A percentile compares a stretch with the other conserved stretches of the same genome.
Evolutionary conservation across 2,888 invertebrate species (phyloP).

Genomic region (Disparrhopalites patrizii): DNA sequence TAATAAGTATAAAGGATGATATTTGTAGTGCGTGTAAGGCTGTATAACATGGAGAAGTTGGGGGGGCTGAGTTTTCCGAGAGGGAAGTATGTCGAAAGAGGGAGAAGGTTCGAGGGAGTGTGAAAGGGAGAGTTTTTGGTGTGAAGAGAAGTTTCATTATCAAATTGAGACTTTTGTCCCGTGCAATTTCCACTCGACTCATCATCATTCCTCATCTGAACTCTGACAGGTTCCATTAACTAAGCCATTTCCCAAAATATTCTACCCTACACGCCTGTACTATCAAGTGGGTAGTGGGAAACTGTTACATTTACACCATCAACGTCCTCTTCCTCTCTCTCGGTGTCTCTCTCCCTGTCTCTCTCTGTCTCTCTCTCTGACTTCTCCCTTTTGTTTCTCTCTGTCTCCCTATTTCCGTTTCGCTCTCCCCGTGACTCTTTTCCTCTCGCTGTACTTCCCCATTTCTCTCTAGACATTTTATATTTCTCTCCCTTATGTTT

Average conservation of each 20-base stretch:
- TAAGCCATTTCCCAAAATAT: conserved; percentile 38
- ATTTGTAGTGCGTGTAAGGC: too few species aligned
- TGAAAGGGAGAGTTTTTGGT: conserved; percentile 14
- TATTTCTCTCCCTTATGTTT: too few species aligned
- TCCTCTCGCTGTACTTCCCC: not conserved
- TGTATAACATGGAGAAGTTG: too few species aligned
- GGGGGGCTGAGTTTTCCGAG: too few species aligned
- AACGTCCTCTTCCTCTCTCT: not conserved
- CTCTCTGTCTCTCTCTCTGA: too few species aligned
- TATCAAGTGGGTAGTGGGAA: not conserved
- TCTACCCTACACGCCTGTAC: conserved; percentile 25
- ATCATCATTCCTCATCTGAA: conserved; percentile 41
- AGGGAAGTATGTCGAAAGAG: not conserved
- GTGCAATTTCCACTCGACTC: conserved; percentile 33
- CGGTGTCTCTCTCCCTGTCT: conserved; percentile 7
- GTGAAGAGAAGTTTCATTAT: conserved; percentile 37
- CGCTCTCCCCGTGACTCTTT: not conserved
- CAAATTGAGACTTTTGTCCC: conserved; percentile 42
- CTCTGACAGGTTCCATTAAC: conserved; percentile 42
- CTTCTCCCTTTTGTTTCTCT: too few species aligned
- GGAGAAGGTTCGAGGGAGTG: not conserved
- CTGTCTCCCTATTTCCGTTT: not conserved
- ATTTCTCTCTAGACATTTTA: not conserved
- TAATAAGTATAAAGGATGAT: not conserved
- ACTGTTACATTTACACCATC: not conserved